Evolutionary conservation across 2,797 vertebrate genomes (phyloP).

Genomic region (Sandelia bainsii): DNA sequence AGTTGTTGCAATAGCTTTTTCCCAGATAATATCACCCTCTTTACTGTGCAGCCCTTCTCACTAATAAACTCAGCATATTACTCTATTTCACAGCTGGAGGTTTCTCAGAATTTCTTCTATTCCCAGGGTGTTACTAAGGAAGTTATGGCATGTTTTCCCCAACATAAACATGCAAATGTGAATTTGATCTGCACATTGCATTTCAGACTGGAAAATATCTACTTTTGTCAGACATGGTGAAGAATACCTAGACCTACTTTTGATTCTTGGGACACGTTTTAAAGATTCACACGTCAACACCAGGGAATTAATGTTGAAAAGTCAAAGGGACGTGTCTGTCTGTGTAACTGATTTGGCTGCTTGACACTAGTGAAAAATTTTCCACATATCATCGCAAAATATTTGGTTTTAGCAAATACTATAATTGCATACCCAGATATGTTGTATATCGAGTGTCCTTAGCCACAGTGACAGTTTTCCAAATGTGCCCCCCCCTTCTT

Average conservation of each 20-base stretch:
- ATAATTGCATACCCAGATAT: background rate
- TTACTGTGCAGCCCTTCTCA: constrained; percentile 49
- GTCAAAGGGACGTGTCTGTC: constrained; percentile 31
- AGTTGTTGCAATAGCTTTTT: constrained; percentile 58
- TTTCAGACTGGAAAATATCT: constrained; percentile 31
- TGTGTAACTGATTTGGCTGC: constrained; percentile 56
- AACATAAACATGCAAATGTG: constrained; percentile 44
- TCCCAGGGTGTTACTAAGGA: constrained; percentile 57
- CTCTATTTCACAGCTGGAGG: constrained; percentile 73
- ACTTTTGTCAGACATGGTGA: constrained; percentile 6
- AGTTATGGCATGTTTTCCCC: constrained; percentile 53
- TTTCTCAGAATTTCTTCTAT: constrained; percentile 61
- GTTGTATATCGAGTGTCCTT: background rate
- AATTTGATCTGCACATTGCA: constrained; percentile 37
- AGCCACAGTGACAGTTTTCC: too few species aligned
- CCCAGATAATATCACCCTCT: constrained; percentile 60
- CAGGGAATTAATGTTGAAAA: constrained; percentile 17
- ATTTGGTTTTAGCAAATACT: background rate
- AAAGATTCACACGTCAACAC: constrained; percentile 30
- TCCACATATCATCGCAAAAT: background rate
- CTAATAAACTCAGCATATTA: constrained; percentile 70
- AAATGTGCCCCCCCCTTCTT: too few species aligned
- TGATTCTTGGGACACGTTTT: constrained; percentile 21
- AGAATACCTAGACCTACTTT: constrained; percentile 13
- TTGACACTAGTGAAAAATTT: background rate